Evolutionary conservation across 2,888 invertebrate genomes (phyloP).

Genomic region (Cyclophora albipunctata): DNA sequence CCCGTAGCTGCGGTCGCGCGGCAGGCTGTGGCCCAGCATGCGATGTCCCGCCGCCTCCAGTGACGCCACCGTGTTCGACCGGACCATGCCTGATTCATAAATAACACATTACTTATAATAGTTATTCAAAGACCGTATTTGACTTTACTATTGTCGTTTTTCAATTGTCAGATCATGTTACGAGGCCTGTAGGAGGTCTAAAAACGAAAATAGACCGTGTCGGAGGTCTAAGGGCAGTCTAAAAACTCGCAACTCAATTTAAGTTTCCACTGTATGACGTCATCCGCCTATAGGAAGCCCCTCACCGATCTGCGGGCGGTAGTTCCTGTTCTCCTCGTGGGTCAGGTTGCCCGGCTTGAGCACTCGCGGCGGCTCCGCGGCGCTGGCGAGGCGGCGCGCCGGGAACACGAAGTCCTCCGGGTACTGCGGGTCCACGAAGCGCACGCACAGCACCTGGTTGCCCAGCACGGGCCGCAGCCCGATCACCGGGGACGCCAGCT

Average conservation of each 20-base stretch:
- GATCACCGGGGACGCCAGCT: conserved; percentile 81
- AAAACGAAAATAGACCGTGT: too few species aligned
- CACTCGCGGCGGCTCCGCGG: conserved; percentile 82
- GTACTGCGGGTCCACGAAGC: conserved; percentile 88
- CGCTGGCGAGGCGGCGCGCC: conserved; percentile 80
- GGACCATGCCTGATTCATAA: conserved; percentile 74
- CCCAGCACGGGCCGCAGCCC: conserved; percentile 78
- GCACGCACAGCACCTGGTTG: conserved; percentile 79
- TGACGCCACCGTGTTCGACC: conserved; percentile 77
- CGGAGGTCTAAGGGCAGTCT: too few species aligned
- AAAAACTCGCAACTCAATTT: too few species aligned
- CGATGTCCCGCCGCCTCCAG: conserved; percentile 83
- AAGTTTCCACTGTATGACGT: too few species aligned
- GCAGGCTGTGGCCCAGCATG: conserved; percentile 80
- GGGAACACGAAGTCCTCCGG: conserved; percentile 84
- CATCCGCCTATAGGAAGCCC: not conserved
- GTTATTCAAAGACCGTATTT: too few species aligned
- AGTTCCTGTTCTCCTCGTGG: conserved; percentile 80
- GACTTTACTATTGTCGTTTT: too few species aligned
- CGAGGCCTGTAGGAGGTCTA: too few species aligned
- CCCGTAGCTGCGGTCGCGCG: conserved; percentile 83
- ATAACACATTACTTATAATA: too few species aligned
- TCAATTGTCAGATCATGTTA: too few species aligned
- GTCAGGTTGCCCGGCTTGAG: conserved; percentile 85
- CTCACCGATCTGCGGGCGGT: conserved; percentile 84